Percentiles rank a stretch among this genome's conserved stretches.
Conservation (phyloP, 2,888 invertebrate species). For the Galeopsomyia nigrocyanea region DNA sequence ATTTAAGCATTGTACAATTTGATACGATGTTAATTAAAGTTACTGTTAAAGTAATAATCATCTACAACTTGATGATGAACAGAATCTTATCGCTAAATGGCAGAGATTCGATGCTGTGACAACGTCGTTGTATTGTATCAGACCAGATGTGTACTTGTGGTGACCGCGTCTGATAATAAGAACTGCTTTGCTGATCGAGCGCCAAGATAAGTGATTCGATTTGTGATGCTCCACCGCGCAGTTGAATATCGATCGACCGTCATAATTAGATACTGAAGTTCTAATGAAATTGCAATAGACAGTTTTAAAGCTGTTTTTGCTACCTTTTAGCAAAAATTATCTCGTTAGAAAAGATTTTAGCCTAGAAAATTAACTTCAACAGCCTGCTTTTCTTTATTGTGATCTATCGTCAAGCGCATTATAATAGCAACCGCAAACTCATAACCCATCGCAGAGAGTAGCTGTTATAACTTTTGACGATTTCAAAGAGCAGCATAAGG, state of each 20-base stretch:
- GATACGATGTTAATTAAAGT: too few relatives aligned
- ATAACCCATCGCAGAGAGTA: neutral
- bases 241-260: constrained; percentile 6
- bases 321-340: too few relatives aligned
- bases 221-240: constrained; percentile 7
- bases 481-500: constrained; percentile 39
- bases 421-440: neutral
- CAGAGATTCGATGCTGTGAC: too few relatives aligned
- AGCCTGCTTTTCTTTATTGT: constrained; percentile 21
- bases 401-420: neutral
- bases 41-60: too few relatives aligned
- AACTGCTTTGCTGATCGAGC: constrained; percentile 17
- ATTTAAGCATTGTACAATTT: too few relatives aligned
- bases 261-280: constrained; percentile 35
- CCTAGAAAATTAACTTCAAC: constrained; percentile 18
- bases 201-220: constrained; percentile 34
- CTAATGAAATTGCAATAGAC: constrained; percentile 29
- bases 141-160: too few relatives aligned
- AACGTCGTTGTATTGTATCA: too few relatives aligned
- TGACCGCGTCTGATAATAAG: neutral
- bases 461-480: constrained; percentile 16
- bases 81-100: too few relatives aligned
- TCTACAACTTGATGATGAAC: too few relatives aligned
- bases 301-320: neutral
- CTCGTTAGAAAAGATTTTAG: neutral